These are phyloP conservation scores for Pseudorhombus dupliciocellatus DNA, from an alignment of 2,113 vertebrate species.

Conservation along the genomic window DNA sequence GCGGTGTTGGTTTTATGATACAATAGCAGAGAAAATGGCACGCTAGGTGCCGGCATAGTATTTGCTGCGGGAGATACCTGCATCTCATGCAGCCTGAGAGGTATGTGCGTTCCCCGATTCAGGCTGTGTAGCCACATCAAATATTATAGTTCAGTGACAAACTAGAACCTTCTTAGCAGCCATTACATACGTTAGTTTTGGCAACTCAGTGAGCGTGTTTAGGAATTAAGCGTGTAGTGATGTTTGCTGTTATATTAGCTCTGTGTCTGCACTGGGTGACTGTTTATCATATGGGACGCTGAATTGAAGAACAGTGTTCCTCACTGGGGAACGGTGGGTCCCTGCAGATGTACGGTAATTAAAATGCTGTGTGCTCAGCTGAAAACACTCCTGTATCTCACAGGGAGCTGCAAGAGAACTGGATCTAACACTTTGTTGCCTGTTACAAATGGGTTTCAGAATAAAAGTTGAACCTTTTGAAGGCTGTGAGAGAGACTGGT, in stretches of 20 bases:
- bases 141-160: not conserved
- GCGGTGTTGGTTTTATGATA: not conserved
- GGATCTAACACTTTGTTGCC: not conserved
- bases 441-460: not conserved
- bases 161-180: constrained; percentile 1
- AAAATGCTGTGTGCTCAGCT: constrained; percentile 77
- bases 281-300: constrained; percentile 67
- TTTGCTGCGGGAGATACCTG: not conserved
- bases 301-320: constrained; percentile 53
- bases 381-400: constrained; percentile 54
- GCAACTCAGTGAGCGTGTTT: constrained; percentile 24
- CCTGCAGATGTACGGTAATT: constrained; percentile 71
- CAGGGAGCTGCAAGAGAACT: constrained; percentile 20
- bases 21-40: not conserved
- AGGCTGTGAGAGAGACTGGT: too few relatives aligned
- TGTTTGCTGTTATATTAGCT: constrained; percentile 40
- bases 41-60: not conserved
- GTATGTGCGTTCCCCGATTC: not conserved
- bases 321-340: constrained; percentile 61
- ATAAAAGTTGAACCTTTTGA: not conserved
- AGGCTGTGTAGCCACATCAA: not conserved
- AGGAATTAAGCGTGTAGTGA: constrained; percentile 32
- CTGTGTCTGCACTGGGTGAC: constrained; percentile 24
- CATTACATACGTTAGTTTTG: constrained; percentile 23
- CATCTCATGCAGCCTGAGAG: not conserved